phyloP scores from a whole-genome alignment of 1,140 invertebrate species.

The Littorina saxatilis region DNA sequence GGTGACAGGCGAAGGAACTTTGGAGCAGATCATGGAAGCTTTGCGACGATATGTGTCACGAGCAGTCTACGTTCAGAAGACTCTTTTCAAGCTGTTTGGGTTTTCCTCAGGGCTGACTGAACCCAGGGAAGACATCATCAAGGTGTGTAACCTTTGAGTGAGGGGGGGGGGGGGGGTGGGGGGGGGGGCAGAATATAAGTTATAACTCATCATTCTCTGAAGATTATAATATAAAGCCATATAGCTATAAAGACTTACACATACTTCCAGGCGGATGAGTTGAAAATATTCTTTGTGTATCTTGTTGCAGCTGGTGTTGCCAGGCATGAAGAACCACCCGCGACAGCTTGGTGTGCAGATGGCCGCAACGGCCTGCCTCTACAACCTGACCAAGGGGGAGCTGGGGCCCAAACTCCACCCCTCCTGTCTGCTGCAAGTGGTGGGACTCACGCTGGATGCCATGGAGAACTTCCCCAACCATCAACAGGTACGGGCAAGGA shows the following conservation, averaged over 20 bases:
- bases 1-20: constrained; percentile 82
- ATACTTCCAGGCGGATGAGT: too few species aligned
- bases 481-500: constrained; percentile 77
- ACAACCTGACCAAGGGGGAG: constrained; percentile 86
- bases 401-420: constrained; percentile 83
- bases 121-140: constrained; percentile 82
- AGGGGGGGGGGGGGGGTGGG: too few species aligned
- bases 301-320: constrained; percentile 81
- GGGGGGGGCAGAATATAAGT: too few species aligned
- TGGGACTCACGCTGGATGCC: constrained; percentile 83
- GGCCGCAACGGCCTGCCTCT: constrained; percentile 88
- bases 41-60: constrained; percentile 81
- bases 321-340: constrained; percentile 83
- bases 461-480: constrained; percentile 86
- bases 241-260: too few species aligned
- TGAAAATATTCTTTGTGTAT: too few species aligned
- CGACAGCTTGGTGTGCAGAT: constrained; percentile 85
- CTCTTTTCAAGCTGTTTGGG: constrained; percentile 84
- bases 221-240: too few species aligned
- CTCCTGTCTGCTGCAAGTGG: constrained; percentile 81
- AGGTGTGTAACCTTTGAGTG: too few species aligned
- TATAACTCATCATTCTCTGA: too few species aligned
- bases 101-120: constrained; percentile 80
- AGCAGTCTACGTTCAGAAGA: constrained; percentile 83
- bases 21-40: constrained; percentile 81